Evolutionary conservation across 1,140 invertebrate genomes (phyloP).

Genomic region (Conus betulinus): DNA sequence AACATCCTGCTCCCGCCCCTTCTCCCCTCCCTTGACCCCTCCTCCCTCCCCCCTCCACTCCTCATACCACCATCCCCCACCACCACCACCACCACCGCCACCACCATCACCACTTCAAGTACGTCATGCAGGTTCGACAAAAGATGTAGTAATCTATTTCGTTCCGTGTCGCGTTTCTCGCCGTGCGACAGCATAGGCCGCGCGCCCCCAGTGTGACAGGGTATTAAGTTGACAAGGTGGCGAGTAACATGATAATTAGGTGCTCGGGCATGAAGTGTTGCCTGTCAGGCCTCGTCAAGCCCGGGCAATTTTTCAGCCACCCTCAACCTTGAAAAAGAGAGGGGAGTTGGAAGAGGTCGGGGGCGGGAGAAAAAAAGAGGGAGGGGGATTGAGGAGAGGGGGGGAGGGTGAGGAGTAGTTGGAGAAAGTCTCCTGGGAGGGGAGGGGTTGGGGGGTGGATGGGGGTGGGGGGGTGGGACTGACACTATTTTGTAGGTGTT

Average conservation of each 20-base stretch:
- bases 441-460: no score
- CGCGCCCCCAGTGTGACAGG: neutral
- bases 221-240: slow-evolving; percentile 1
- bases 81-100: neutral
- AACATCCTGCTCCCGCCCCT: no score
- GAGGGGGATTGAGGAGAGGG: no score
- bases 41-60: neutral
- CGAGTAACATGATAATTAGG: neutral
- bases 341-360: no score
- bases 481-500: no score
- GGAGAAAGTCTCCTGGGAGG: no score
- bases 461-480: no score
- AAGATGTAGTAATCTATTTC: neutral
- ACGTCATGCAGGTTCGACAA: neutral
- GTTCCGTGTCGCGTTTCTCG: neutral
- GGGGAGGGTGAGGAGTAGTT: no score
- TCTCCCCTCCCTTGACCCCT: neutral
- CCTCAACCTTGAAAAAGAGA: no score
- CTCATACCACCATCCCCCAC: neutral
- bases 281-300: neutral
- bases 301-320: no score
- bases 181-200: neutral
- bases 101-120: no score
- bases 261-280: neutral
- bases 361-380: no score